phyloP scores from a whole-genome alignment of 2,888 invertebrate genomes.

The Bombylius major region DNA sequence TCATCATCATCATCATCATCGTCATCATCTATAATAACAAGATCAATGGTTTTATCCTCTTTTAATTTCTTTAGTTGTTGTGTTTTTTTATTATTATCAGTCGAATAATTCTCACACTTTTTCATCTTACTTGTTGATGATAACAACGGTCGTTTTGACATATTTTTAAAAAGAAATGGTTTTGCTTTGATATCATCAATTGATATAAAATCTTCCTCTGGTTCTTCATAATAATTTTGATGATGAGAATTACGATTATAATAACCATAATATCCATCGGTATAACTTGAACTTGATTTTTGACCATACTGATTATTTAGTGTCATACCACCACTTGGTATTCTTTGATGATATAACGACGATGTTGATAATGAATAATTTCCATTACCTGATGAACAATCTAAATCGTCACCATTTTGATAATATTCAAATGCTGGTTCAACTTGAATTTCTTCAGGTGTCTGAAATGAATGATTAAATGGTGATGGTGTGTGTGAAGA shows the following conservation, averaged over 20 bases:
- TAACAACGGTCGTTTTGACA: slow-evolving; percentile 17
- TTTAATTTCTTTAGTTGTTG: slow-evolving; percentile 3
- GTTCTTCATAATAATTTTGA: slow-evolving; percentile 23
- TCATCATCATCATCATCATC: neutral
- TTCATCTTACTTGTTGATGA: neutral
- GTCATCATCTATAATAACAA: neutral
- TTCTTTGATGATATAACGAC: neutral
- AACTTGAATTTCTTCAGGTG: neutral
- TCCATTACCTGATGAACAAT: neutral
- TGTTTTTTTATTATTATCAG: slow-evolving; percentile 7
- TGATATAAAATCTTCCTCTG: slow-evolving; percentile 33
- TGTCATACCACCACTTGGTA: neutral
- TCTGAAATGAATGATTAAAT: neutral
- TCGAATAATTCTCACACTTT: neutral
- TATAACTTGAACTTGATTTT: neutral
- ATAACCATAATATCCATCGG: no score
- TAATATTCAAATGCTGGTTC: neutral
- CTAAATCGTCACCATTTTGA: neutral
- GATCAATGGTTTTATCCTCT: neutral
- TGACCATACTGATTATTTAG: neutral
- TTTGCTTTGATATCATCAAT: slow-evolving; percentile 33
- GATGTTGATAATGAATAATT: neutral
- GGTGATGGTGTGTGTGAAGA: neutral
- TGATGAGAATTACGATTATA: neutral
- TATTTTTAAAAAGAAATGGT: slow-evolving; percentile 24